Evolutionary conservation across 2,797 vertebrate genomes (phyloP).

Genomic region (Hyperoplus immaculatus): DNA sequence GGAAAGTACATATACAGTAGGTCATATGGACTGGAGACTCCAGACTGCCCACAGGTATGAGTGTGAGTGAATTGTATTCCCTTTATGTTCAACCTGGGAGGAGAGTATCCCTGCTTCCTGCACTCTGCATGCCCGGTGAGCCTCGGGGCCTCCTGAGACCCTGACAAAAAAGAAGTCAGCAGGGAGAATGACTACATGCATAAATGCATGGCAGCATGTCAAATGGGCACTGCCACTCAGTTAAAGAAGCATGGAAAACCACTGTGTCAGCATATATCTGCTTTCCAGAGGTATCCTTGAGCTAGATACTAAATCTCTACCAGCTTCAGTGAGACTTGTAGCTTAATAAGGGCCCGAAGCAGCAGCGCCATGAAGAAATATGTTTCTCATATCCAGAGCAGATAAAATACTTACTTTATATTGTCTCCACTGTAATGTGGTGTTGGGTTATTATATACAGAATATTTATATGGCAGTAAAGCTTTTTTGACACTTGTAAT

Average conservation of each 20-base stretch:
- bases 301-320: constrained; percentile 26
- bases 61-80: constrained; percentile 39
- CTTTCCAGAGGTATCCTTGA: constrained; percentile 52
- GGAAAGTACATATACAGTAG: constrained; percentile 44
- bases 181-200: constrained; percentile 27
- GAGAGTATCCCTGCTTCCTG: constrained; percentile 28
- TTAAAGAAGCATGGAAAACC: constrained; percentile 30
- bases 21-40: constrained; percentile 45
- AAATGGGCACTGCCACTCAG: constrained; percentile 22
- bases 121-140: constrained; percentile 24
- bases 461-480: constrained; percentile 38
- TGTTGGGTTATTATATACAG: constrained; percentile 8
- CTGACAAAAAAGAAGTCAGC: constrained; percentile 26
- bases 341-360: constrained; percentile 21
- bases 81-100: constrained; percentile 34
- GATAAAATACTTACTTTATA: constrained; percentile 25
- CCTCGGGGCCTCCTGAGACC: constrained; percentile 33
- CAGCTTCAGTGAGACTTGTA: constrained; percentile 19
- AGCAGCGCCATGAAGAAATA: constrained; percentile 27
- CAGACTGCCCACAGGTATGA: constrained; percentile 59
- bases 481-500: constrained; percentile 37
- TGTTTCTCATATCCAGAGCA: constrained; percentile 29
- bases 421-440: constrained; percentile 18
- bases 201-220: constrained; percentile 44
- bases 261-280: constrained; percentile 41